Conservation (phyloP, 2,888 invertebrate genomes). For the Chrysolina americana region DNA sequence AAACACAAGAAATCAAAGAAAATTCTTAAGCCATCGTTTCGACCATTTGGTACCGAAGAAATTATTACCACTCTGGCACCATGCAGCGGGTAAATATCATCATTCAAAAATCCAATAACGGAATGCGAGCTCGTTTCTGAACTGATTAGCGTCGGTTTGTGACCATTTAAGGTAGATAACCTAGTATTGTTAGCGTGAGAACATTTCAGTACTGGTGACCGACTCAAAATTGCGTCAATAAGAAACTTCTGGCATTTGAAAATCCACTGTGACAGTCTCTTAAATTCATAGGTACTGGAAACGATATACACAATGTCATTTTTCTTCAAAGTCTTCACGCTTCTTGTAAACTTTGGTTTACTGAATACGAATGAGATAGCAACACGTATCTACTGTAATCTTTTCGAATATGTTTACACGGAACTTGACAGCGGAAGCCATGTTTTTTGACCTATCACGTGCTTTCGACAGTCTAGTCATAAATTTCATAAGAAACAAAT, state of each 20-base stretch:
- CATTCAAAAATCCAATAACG: neutral
- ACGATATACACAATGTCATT: too few species aligned
- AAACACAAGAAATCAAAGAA: constrained; percentile 21
- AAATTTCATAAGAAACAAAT: too few species aligned
- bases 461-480: too few species aligned
- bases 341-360: too few species aligned
- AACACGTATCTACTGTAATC: too few species aligned
- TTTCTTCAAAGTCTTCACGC: too few species aligned
- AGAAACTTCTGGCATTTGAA: neutral
- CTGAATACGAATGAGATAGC: too few species aligned
- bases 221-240: neutral
- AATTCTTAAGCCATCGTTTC: constrained; percentile 12
- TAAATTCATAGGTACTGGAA: neutral
- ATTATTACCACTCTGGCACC: constrained; percentile 36
- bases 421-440: too few species aligned
- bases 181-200: neutral
- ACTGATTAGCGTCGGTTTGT: constrained; percentile 4
- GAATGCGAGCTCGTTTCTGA: neutral
- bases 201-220: neutral
- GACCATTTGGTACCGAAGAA: constrained; percentile 36
- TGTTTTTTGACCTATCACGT: too few species aligned
- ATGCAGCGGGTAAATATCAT: constrained; percentile 36
- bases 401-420: too few species aligned
- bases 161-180: neutral
- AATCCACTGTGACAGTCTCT: neutral